phyloP scores from a whole-genome alignment of 2,113 vertebrate species.

The Cynopterus brachyotis region DNA sequence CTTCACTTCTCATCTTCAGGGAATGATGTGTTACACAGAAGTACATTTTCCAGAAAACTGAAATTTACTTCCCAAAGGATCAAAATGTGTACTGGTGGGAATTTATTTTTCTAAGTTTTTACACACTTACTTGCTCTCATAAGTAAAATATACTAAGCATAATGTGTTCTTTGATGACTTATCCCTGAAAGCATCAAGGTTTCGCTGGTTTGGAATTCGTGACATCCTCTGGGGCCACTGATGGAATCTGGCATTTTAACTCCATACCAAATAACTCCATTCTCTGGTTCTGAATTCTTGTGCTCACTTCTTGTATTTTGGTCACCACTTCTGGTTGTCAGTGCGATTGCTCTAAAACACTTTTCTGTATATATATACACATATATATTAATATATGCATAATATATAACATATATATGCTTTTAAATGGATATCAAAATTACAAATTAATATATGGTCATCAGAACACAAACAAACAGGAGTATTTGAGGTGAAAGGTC shows the following conservation, averaged over 20 bases:
- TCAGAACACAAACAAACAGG: conserved; percentile 31
- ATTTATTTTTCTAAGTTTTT: conserved; percentile 34
- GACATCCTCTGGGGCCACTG: neutral
- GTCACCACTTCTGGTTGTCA: neutral
- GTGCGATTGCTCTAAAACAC: neutral
- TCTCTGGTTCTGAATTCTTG: conserved; percentile 6
- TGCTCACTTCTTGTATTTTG: neutral
- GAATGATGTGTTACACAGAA: neutral
- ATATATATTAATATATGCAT: neutral
- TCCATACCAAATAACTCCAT: neutral
- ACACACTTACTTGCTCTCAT: neutral
- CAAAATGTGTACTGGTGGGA: neutral
- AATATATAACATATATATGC: neutral
- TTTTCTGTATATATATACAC: neutral
- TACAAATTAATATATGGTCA: neutral
- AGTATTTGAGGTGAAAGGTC: neutral
- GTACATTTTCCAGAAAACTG: conserved; percentile 33
- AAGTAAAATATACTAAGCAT: conserved; percentile 10
- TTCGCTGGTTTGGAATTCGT: neutral
- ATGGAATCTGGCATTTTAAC: neutral
- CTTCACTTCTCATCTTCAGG: conserved; percentile 7
- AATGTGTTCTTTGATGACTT: neutral
- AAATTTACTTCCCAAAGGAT: conserved; percentile 49
- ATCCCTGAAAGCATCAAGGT: neutral
- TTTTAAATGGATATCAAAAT: conserved; percentile 43